phyloP scores from a whole-genome alignment of 2,113 vertebrate genomes.

The Odobenus rosmarus region DNA sequence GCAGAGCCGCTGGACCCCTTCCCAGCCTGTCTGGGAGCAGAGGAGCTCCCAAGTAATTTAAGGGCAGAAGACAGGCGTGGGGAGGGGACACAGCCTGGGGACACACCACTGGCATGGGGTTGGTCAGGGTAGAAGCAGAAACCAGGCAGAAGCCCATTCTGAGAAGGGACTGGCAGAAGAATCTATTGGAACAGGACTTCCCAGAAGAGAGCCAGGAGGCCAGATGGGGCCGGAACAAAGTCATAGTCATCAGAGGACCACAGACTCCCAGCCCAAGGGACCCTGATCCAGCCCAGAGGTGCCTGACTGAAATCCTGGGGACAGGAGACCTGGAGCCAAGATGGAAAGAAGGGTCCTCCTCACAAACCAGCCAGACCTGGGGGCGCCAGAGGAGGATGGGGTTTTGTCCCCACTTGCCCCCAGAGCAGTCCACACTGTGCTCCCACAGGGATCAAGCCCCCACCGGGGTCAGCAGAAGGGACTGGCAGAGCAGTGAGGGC shows the following conservation, averaged over 20 bases:
- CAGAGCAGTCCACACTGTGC: neutral
- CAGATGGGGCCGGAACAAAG: neutral
- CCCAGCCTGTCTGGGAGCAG: too few species aligned
- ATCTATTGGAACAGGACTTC: neutral
- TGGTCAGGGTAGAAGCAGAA: too few species aligned
- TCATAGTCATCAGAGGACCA: neutral
- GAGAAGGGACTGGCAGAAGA: neutral
- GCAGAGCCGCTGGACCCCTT: neutral
- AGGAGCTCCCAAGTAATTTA: neutral
- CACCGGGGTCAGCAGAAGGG: neutral
- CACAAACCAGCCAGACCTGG: neutral
- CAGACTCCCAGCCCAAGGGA: neutral
- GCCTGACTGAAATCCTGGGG: neutral
- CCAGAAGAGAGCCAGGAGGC: neutral
- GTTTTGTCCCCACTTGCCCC: fast-evolving
- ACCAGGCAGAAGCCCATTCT: neutral
- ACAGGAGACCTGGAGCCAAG: neutral
- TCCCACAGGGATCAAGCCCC: neutral
- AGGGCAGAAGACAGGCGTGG: neutral
- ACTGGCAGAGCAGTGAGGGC: neutral
- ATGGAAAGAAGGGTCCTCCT: neutral
- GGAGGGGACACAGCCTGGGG: fast-evolving
- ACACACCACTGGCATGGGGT: fast-evolving
- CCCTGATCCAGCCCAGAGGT: neutral
- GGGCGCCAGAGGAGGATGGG: fast-evolving